Conservation (phyloP, 2,113 vertebrate genomes). For the Rafetus swinhoei region DNA sequence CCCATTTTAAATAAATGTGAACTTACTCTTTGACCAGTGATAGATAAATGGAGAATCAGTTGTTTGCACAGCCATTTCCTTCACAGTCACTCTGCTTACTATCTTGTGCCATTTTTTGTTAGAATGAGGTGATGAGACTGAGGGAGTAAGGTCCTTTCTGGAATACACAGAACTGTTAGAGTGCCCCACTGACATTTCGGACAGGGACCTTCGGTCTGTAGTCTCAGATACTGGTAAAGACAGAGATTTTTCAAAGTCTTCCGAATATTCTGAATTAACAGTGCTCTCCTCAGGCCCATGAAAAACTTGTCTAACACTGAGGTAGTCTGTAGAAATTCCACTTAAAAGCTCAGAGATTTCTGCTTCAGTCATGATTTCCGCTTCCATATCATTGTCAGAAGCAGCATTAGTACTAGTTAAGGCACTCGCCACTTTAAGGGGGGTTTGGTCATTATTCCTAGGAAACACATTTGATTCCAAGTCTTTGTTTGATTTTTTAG, state of each 20-base stretch:
- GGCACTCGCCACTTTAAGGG: neutral
- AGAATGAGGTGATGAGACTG: rapidly evolving
- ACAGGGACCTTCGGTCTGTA: rapidly evolving
- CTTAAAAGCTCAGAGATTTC: conserved; percentile 81
- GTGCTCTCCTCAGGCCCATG: rapidly evolving
- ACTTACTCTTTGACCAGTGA: conserved; percentile 80
- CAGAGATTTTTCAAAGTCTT: conserved; percentile 68
- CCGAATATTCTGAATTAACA: conserved; percentile 56
- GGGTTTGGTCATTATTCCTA: neutral
- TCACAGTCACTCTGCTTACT: conserved; percentile 33
- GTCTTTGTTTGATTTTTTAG: neutral
- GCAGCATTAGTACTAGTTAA: rapidly evolving
- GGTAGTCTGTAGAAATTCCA: neutral
- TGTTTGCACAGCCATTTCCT: conserved; percentile 85
- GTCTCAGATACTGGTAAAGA: neutral
- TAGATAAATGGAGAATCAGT: conserved; percentile 36
- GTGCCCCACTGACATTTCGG: rapidly evolving
- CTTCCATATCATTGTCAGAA: neutral
- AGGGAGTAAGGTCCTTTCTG: rapidly evolving
- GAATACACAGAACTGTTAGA: rapidly evolving
- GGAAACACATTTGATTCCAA: neutral
- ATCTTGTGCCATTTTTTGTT: rapidly evolving
- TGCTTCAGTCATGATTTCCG: neutral
- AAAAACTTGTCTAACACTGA: neutral
- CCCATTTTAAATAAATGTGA: rapidly evolving